These are phyloP conservation scores for Heterohyrax brucei DNA, from an alignment of 2,797 vertebrate genomes.

Conservation along the genomic window DNA sequence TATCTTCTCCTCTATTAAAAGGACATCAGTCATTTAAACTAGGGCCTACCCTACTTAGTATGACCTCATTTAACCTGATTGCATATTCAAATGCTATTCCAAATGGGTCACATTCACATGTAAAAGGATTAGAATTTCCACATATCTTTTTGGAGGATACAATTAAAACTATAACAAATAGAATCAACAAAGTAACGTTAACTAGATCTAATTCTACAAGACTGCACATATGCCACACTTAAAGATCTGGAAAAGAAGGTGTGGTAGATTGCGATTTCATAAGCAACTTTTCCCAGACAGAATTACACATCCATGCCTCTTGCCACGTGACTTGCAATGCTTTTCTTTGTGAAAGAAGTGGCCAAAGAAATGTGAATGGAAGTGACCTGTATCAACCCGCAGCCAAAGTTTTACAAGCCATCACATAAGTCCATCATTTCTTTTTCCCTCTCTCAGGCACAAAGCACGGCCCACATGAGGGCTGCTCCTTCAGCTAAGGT, in stretches of 20 bases:
- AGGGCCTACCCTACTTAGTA: background rate
- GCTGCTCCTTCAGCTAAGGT: background rate
- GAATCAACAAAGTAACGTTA: slow-evolving; percentile 26
- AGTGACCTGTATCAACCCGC: background rate
- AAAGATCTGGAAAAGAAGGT: slow-evolving; percentile 55
- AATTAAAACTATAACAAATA: background rate
- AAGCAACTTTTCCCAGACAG: slow-evolving; percentile 26
- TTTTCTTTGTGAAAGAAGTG: slow-evolving; percentile 44
- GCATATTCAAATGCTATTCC: background rate
- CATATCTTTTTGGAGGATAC: background rate
- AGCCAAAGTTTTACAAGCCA: background rate
- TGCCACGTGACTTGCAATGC: slow-evolving; percentile 5
- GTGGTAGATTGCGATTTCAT: background rate
- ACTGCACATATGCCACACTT: slow-evolving; percentile 49
- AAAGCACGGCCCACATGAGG: slow-evolving; percentile 6
- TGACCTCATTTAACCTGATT: background rate
- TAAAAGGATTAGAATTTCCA: background rate
- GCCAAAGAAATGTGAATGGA: slow-evolving; percentile 51
- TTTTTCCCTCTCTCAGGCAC: background rate
- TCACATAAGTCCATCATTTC: background rate
- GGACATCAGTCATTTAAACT: background rate
- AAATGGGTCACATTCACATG: background rate
- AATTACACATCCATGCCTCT: background rate
- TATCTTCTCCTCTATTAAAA: background rate
- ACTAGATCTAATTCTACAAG: slow-evolving; percentile 55